These are phyloP conservation scores for Himalopsyche kuldschensis DNA, from an alignment of 2,888 invertebrate genomes.

Conservation along the genomic window DNA sequence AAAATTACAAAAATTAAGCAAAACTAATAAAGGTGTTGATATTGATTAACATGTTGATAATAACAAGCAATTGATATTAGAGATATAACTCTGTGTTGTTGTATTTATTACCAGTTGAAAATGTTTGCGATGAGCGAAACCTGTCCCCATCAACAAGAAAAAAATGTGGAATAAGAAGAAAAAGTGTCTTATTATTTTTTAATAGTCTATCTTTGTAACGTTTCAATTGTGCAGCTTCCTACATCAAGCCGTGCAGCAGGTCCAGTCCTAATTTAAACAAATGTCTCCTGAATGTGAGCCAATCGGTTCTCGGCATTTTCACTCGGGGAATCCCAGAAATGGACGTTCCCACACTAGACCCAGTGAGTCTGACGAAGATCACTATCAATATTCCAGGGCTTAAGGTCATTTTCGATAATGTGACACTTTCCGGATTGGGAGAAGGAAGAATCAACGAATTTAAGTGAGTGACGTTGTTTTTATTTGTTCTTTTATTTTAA, in stretches of 20 bases:
- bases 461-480: constrained; percentile 47
- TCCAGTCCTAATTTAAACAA: constrained; percentile 46
- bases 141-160: no score
- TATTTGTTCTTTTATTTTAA: neutral
- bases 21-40: no score
- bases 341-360: constrained; percentile 56
- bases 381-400: constrained; percentile 53
- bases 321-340: constrained; percentile 55
- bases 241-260: constrained; percentile 53
- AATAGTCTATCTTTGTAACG: neutral
- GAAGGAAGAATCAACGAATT: constrained; percentile 50
- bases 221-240: constrained; percentile 48
- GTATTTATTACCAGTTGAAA: no score
- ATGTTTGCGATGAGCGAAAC: no score
- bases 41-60: no score
- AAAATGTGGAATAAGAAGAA: no score
- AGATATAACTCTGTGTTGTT: no score
- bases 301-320: constrained; percentile 42
- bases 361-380: constrained; percentile 53
- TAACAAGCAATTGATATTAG: no score
- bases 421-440: constrained; percentile 53
- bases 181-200: no score
- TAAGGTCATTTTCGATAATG: constrained; percentile 53
- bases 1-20: no score
- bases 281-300: constrained; percentile 16